A percentile compares a stretch with the other conserved stretches of the same genome.
Conservation (phyloP, 1,140 invertebrate species). For the Penaeus chinensis region DNA sequence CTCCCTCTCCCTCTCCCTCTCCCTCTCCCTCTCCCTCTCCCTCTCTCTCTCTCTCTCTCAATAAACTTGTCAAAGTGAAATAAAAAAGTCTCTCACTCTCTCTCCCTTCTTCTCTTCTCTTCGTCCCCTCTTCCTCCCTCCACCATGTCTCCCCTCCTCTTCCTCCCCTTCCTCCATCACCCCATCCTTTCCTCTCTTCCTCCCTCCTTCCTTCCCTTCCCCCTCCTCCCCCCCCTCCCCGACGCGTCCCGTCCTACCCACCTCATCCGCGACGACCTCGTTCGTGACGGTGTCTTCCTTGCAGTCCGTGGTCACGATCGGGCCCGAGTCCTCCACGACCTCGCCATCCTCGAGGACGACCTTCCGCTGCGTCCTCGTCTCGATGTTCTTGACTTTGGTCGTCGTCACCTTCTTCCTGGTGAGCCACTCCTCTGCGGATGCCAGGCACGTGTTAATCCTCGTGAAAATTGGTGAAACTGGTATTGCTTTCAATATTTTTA, state of each 20-base stretch:
- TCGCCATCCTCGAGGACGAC: slow-evolving; percentile 86
- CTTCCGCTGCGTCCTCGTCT: slow-evolving; percentile 87
- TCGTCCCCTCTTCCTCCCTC: background rate
- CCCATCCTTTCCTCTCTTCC: background rate
- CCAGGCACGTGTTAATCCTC: too few relatives aligned
- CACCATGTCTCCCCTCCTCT: background rate
- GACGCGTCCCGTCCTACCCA: slow-evolving; percentile 65
- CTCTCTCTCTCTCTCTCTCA: background rate
- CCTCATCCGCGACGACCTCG: slow-evolving; percentile 73
- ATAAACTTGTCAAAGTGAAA: too few relatives aligned
- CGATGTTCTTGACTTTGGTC: slow-evolving; percentile 87
- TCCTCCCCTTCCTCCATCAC: background rate
- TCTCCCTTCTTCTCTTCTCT: background rate
- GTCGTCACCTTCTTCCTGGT: slow-evolving; percentile 88
- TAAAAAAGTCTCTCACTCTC: background rate
- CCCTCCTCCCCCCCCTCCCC: background rate
- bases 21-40: background rate
- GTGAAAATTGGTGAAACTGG: too few relatives aligned
- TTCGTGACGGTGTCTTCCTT: slow-evolving; percentile 89
- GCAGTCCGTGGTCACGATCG: slow-evolving; percentile 88
- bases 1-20: background rate
- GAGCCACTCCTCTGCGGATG: slow-evolving; percentile 85
- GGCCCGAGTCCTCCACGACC: slow-evolving; percentile 87
- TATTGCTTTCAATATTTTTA: too few relatives aligned
- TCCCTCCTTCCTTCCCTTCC: background rate